These are phyloP conservation scores for Wiebesia pumilae DNA, from an alignment of 1,140 invertebrate genomes.

Conservation along the genomic window DNA sequence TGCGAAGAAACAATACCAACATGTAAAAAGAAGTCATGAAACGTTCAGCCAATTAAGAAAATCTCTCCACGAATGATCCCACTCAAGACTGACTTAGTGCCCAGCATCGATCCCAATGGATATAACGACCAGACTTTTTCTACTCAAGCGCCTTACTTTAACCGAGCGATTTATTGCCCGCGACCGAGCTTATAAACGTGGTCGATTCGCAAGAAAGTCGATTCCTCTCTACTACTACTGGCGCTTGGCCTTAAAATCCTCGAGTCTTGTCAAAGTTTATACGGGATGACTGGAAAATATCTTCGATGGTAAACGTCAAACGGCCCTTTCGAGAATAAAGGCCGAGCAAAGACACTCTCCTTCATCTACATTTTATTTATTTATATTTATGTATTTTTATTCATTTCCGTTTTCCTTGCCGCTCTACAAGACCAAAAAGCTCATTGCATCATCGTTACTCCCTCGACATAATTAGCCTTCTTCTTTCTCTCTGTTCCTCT, in stretches of 20 bases:
- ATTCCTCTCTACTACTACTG: not conserved
- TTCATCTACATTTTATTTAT: not conserved
- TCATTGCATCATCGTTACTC: not conserved
- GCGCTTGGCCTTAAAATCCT: slow-evolving; percentile 43
- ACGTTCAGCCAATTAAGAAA: slow-evolving; percentile 10
- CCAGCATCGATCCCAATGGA: slow-evolving; percentile 5
- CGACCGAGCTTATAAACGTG: slow-evolving; percentile 14
- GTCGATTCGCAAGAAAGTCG: slow-evolving; percentile 26
- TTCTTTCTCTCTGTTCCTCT: not conserved
- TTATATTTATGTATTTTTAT: no score
- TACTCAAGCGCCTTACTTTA: slow-evolving; percentile 30
- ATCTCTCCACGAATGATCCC: not conserved
- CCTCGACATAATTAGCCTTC: not conserved
- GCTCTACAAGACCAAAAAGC: not conserved
- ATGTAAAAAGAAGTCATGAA: not conserved
- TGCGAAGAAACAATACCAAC: not conserved
- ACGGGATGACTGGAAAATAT: slow-evolving; percentile 57
- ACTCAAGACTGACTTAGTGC: not conserved
- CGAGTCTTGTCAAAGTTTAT: slow-evolving; percentile 61
- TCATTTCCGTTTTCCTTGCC: no score
- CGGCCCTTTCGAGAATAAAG: slow-evolving; percentile 55
- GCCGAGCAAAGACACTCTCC: slow-evolving; percentile 29
- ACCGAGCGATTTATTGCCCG: slow-evolving; percentile 32
- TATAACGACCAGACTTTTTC: slow-evolving; percentile 32
- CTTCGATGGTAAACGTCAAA: slow-evolving; percentile 51